Evolutionary conservation across 1,140 invertebrate genomes (phyloP), one percentile per base, ranked within the genome.

Genomic region (Vanessa tameamea): DNA sequence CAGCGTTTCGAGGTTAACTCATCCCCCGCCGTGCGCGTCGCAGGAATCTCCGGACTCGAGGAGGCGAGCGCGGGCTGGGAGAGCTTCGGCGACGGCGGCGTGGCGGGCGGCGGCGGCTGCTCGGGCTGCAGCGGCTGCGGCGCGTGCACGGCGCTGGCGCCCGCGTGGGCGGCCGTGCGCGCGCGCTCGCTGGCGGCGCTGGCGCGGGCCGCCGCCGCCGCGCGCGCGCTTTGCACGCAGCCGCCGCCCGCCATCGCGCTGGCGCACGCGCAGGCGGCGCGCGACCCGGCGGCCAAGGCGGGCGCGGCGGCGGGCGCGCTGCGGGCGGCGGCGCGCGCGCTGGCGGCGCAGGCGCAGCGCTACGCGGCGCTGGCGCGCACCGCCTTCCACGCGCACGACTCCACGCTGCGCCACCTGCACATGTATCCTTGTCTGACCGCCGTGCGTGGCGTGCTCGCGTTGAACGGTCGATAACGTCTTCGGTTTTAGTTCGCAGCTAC

Each of bases 231-330:
- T 37, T 97, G 97, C 80, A 97, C 98, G 71, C 97, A 97, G 64
- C 98, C 98, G 26, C 98, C 98, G 43, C 97, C 98, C 3, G 98
- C 98, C 3, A 98, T 99, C 75, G 97, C 98, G 1, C 95, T 95
- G 1, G 95, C 97, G 12, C 94, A 98, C 67, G 97, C 97, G 3
- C 95, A 96, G 90, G 96, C 97, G 64, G 94, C 98, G 26, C 96
- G 97, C 76, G 97, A 97, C 68, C 96, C 97, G 47, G 97, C 97
- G 15, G 97, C 98, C 9, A 97, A 97, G 11, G 98, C 98, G 2
- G 98, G 99, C 78, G 97, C 98, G 2, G 78, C 79, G 47, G 79
- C 70, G 12, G 55, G 97, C 61, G 97, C 97, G 0, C 85, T 98
- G 70, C 92, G 96, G 61, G 97, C 97, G 87, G 96, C 96, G 76